Percentiles rank a stretch among this genome's conserved stretches.
phyloP scores from a whole-genome alignment of 1,140 invertebrate genomes.

The Drosophila littoralis region DNA sequence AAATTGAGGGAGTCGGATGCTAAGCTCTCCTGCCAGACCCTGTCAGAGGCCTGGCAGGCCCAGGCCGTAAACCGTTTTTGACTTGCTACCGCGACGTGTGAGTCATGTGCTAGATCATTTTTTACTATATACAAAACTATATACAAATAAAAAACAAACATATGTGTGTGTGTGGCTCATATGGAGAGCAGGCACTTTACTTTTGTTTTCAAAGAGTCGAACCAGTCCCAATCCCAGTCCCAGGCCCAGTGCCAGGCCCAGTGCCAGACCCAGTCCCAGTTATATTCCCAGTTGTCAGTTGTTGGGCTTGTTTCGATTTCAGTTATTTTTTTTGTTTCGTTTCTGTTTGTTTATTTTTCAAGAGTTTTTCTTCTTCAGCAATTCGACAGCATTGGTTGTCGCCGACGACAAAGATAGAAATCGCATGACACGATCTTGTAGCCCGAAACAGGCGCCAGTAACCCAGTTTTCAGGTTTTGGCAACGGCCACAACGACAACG shows the following conservation, averaged over 20 bases:
- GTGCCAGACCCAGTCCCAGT: conserved; percentile 7
- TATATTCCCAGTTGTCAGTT: conserved; percentile 63
- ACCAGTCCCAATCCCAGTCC: conserved; percentile 31
- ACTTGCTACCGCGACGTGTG: conserved; percentile 62
- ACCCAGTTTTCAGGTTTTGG: conserved; percentile 75
- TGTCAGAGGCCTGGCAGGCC: conserved; percentile 40
- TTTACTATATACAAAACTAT: conserved; percentile 1
- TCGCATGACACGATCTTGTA: conserved; percentile 82
- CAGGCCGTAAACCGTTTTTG: conserved; percentile 15
- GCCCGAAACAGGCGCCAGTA: conserved; percentile 82
- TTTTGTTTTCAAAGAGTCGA: conserved; percentile 68
- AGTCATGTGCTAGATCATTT: conserved; percentile 69
- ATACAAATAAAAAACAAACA: conserved; percentile 5
- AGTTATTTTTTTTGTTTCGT: conserved; percentile 26
- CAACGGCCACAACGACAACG: conserved; percentile 42
- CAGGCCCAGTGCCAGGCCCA: conserved; percentile 36
- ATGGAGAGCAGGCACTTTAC: conserved; percentile 74
- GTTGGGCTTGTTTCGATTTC: conserved; percentile 50
- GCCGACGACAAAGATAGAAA: conserved; percentile 77
- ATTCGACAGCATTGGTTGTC: conserved; percentile 53
- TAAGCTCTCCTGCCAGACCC: conserved; percentile 42
- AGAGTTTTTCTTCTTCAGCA: conserved; percentile 74
- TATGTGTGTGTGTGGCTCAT: conserved; percentile 26
- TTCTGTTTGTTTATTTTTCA: conserved; percentile 29
- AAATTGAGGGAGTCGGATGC: conserved; percentile 59